Evolutionary conservation across 92 coral and sea anemone species (phyloP).

Genomic region (Parazoanthus atlanticus): DNA sequence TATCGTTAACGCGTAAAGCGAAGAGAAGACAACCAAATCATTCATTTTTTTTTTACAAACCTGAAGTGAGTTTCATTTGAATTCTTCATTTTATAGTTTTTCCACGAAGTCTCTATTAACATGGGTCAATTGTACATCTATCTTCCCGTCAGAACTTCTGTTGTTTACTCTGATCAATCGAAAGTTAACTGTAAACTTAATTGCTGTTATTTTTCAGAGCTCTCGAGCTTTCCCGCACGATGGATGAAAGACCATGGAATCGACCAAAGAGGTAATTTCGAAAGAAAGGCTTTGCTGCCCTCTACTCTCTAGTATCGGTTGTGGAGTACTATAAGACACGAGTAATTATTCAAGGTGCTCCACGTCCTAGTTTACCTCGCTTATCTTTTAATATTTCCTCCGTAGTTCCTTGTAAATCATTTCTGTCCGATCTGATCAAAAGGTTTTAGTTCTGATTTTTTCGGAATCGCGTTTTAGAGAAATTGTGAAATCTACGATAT

Average conservation of each 20-base stretch:
- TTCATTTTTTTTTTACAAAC: background rate
- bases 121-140: background rate
- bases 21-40: background rate
- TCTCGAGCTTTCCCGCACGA: constrained; percentile 90
- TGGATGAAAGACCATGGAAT: constrained; percentile 91
- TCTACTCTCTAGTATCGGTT: background rate
- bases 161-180: constrained; percentile 28
- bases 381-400: background rate
- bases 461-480: background rate
- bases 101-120: background rate
- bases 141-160: background rate
- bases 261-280: constrained; percentile 76
- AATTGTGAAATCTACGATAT: background rate
- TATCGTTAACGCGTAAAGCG: background rate
- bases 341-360: background rate
- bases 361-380: background rate
- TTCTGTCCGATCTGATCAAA: background rate
- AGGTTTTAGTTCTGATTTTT: background rate
- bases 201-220: constrained; percentile 64
- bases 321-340: background rate
- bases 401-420: background rate
- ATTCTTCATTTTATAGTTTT: background rate
- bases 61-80: background rate
- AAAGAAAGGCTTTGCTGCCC: background rate
- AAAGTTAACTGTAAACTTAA: constrained; percentile 31